phyloP scores from a whole-genome alignment of 2,888 invertebrate species.

The Unio pictorum region DNA sequence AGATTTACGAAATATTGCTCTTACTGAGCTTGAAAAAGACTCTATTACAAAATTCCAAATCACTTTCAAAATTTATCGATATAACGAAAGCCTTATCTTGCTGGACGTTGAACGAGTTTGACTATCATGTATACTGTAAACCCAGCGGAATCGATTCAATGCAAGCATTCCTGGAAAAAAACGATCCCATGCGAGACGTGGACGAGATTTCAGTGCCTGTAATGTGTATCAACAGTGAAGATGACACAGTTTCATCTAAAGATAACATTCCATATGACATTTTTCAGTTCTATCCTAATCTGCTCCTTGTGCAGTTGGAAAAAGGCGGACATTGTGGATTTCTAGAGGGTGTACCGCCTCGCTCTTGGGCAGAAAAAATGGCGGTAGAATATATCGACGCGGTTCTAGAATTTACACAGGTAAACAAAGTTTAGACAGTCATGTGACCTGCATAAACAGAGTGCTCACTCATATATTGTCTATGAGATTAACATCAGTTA shows the following conservation, averaged over 20 bases:
- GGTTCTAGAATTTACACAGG: conserved; percentile 41
- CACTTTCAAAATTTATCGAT: conserved; percentile 49
- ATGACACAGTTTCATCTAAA: conserved; percentile 59
- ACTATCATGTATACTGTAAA: conserved; percentile 57
- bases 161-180: conserved; percentile 62
- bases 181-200: conserved; percentile 66
- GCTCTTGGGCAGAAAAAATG: conserved; percentile 51
- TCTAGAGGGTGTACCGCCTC: conserved; percentile 45
- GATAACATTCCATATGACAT: conserved; percentile 60
- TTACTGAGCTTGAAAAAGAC: conserved; percentile 49
- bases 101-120: conserved; percentile 53
- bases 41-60: conserved; percentile 47
- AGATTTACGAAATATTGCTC: conserved; percentile 51
- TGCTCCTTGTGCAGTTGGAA: conserved; percentile 59
- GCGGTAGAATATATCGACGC: conserved; percentile 51
- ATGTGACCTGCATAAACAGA: too few species aligned
- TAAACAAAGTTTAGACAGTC: too few species aligned
- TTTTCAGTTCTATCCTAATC: conserved; percentile 64
- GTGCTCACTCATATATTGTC: too few species aligned
- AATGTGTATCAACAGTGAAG: conserved; percentile 61
- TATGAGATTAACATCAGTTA: too few species aligned
- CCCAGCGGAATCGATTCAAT: conserved; percentile 43
- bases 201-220: conserved; percentile 67
- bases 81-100: conserved; percentile 43
- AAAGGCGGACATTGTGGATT: conserved; percentile 69